phyloP scores from a whole-genome alignment of 1,140 invertebrate genomes.

The Drosophila bifasciata region DNA sequence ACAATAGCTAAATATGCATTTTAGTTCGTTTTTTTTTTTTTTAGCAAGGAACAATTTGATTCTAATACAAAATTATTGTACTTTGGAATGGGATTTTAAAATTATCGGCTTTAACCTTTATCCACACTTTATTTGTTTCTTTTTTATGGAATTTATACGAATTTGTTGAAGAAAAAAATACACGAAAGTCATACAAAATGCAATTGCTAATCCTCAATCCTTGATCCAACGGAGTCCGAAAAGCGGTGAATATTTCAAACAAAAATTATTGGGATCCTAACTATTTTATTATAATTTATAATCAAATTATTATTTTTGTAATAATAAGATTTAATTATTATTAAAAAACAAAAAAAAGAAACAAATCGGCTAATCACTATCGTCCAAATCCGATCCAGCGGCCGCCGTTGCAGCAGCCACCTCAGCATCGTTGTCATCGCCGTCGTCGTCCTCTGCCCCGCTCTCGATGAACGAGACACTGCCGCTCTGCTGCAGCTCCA shows the following conservation, averaged over 20 bases:
- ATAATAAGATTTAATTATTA: conserved; percentile 77
- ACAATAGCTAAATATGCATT: conserved; percentile 76
- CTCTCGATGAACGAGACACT: conserved; percentile 70
- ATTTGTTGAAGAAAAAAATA: conserved; percentile 71
- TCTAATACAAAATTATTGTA: conserved; percentile 63
- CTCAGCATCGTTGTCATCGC: conserved; percentile 67
- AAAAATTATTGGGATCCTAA: conserved; percentile 62
- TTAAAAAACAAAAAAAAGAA: conserved; percentile 63
- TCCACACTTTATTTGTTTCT: conserved; percentile 63
- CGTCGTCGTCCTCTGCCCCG: conserved; percentile 46
- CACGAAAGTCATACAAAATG: conserved; percentile 52
- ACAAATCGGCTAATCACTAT: conserved; percentile 62
- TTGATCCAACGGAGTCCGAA: not conserved
- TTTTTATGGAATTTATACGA: conserved; percentile 74
- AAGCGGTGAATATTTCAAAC: conserved; percentile 72
- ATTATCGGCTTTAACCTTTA: conserved; percentile 49
- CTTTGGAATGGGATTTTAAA: conserved; percentile 65
- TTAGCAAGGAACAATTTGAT: conserved; percentile 67
- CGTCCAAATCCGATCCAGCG: conserved; percentile 56
- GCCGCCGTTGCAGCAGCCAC: conserved; percentile 65
- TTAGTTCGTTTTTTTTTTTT: conserved; percentile 65
- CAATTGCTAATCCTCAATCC: not conserved
- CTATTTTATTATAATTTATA: conserved; percentile 77
- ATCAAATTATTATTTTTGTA: conserved; percentile 81
- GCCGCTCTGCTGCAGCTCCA: conserved; percentile 75